phyloP scores from a whole-genome alignment of 2,113 vertebrate genomes.

The Eurystomus gularis region DNA sequence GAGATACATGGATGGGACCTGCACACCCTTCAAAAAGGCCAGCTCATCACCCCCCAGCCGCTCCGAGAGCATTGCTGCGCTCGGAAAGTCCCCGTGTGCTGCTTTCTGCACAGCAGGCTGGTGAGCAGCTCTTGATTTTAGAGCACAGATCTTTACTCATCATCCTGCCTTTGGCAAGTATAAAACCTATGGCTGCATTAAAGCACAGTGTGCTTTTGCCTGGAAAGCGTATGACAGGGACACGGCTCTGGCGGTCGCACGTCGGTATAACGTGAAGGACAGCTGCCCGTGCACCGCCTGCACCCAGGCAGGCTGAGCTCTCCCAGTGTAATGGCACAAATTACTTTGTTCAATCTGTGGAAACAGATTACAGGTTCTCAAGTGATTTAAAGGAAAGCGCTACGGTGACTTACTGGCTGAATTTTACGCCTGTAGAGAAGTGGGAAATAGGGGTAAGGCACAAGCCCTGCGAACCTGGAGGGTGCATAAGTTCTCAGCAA shows the following conservation, averaged over 20 bases:
- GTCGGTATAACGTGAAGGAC: background rate
- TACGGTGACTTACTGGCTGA: background rate
- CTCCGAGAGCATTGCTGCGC: background rate
- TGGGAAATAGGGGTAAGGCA: background rate
- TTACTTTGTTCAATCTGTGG: background rate
- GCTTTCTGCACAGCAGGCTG: background rate
- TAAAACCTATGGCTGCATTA: background rate
- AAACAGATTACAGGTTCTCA: background rate
- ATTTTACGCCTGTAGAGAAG: background rate
- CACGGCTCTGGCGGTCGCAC: background rate
- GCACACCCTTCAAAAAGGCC: fast-evolving
- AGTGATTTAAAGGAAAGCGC: background rate
- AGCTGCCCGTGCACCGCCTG: background rate
- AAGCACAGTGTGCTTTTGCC: background rate
- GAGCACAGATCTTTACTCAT: background rate
- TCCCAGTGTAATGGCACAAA: background rate
- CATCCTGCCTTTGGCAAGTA: background rate
- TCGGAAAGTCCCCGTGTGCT: background rate
- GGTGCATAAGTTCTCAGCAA: background rate
- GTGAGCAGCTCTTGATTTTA: background rate
- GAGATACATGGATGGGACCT: fast-evolving
- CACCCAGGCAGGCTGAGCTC: background rate
- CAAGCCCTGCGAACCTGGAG: background rate
- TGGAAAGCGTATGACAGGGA: background rate
- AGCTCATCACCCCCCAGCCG: background rate